Evolutionary conservation across 1,140 invertebrate species (phyloP).

Genomic region (Probaryconus sp.): DNA sequence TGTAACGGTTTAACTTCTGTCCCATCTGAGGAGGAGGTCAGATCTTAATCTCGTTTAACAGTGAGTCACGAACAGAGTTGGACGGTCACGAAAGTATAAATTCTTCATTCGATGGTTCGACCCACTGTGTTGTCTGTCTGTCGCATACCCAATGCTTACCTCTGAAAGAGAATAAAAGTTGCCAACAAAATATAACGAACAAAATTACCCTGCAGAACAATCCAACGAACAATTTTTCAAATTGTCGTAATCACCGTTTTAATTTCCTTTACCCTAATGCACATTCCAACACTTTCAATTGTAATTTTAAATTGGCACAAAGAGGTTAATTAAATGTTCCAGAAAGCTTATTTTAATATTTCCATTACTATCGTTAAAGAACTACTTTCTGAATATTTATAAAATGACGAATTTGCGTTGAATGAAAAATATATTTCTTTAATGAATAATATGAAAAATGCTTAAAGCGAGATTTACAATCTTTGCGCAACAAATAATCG

Average conservation of each 20-base stretch:
- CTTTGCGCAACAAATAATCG: too few species aligned
- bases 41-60: constrained; percentile 61
- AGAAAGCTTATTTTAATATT: too few species aligned
- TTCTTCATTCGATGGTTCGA: constrained; percentile 55
- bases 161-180: constrained; percentile 37
- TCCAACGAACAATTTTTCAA: constrained; percentile 12
- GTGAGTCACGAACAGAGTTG: constrained; percentile 61
- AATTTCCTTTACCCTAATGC: constrained; percentile 9
- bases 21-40: constrained; percentile 60
- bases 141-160: constrained; percentile 36
- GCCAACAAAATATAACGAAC: constrained; percentile 26
- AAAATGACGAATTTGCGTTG: too few species aligned
- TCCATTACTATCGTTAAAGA: too few species aligned
- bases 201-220: constrained; percentile 16
- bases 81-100: constrained; percentile 59
- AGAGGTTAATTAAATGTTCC: constrained; percentile 1
- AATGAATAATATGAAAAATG: too few species aligned
- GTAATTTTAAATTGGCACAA: constrained; percentile 5
- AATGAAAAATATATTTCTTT: too few species aligned
- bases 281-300: constrained; percentile 3
- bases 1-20: constrained; percentile 56
- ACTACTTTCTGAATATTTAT: too few species aligned
- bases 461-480: too few species aligned
- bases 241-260: constrained; percentile 20
- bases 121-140: constrained; percentile 31